Conservation (phyloP, 2,797 vertebrate species). For the Poecilia wingei region DNA sequence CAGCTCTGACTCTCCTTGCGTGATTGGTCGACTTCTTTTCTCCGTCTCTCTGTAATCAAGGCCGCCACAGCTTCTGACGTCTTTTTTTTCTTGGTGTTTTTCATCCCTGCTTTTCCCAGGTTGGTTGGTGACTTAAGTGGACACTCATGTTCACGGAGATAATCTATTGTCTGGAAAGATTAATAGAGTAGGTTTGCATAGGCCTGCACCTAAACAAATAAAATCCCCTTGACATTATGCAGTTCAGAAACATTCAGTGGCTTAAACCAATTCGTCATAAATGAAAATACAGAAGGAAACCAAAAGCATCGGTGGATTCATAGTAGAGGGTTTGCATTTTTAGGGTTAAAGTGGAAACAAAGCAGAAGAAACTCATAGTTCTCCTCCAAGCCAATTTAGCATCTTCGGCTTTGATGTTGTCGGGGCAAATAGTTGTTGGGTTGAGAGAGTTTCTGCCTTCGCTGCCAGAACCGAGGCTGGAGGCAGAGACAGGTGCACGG, state of each 20-base stretch:
- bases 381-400: conserved; percentile 50
- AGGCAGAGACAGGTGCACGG: conserved; percentile 73
- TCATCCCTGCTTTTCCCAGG: conserved; percentile 58
- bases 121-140: conserved; percentile 69
- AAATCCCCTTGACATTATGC: conserved; percentile 43
- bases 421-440: conserved; percentile 65
- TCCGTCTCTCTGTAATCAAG: conserved; percentile 77
- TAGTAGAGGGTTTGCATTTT: conserved; percentile 50
- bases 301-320: conserved; percentile 44
- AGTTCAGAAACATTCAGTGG: conserved; percentile 53
- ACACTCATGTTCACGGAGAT: conserved; percentile 59
- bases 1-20: conserved; percentile 64
- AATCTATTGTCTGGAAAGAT: conserved; percentile 63
- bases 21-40: conserved; percentile 68
- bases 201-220: conserved; percentile 48
- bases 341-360: conserved; percentile 56
- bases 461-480: conserved; percentile 73
- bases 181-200: conserved; percentile 50
- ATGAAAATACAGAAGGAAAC: conserved; percentile 36
- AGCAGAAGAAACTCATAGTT: conserved; percentile 51
- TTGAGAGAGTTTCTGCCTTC: conserved; percentile 51
- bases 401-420: conserved; percentile 65
- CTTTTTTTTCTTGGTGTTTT: conserved; percentile 41
- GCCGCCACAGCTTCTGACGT: conserved; percentile 58
- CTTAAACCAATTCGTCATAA: conserved; percentile 56